Evolutionary conservation across 37 sponge, comb jelly and placozoan species (phyloP), one percentile per base, ranked within the genome.

Genomic region (Eunapius fragilis): DNA sequence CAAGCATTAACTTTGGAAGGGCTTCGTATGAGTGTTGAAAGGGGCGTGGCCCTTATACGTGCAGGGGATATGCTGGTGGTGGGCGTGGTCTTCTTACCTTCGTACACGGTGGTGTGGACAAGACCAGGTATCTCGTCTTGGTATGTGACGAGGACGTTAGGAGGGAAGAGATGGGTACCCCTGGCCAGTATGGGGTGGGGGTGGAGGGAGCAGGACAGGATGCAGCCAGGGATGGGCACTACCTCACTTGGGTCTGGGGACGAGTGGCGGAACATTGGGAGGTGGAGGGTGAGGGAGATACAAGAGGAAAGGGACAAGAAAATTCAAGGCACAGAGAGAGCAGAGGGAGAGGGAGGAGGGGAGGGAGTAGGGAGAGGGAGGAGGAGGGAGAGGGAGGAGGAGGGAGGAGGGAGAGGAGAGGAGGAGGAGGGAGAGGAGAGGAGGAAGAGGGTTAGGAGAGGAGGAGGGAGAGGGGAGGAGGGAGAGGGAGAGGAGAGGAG

Each of bases 221-320:
- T 87, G 71, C 92, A 92, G 10, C 92, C 92, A 2, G 92, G 92
- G 19, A 92, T 80, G 32, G 91, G 84, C 24, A 77, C 67, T 28
- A 82, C 37, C 34, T 31, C 74, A 22, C 48, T 36, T 36, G 38
- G 30, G 70, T 81, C 91, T 73, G 74, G 31, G 26, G 31, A 5
- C 2, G 26, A 2, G 35, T 37, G 17, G n/a, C n/a, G n/a, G n/a
- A n/a, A n/a, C n/a, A n/a, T n/a, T n/a, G n/a, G n/a, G n/a, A n/a
- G n/a, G n/a, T n/a, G n/a, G n/a, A n/a, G n/a, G n/a, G n/a, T n/a
- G n/a, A n/a, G n/a, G n/a, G n/a, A 3, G 41, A 9, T 3, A 9
- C 41, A 41, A 41, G 41, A 41, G 41, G 41, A 41, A 41, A 6
- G 3, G 41, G n/a, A n/a, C n/a, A 41, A 41, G 6, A 9, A 3